Evolutionary conservation across 1,140 invertebrate species (phyloP).

Genomic region (Lordiphosa stackelbergi): DNA sequence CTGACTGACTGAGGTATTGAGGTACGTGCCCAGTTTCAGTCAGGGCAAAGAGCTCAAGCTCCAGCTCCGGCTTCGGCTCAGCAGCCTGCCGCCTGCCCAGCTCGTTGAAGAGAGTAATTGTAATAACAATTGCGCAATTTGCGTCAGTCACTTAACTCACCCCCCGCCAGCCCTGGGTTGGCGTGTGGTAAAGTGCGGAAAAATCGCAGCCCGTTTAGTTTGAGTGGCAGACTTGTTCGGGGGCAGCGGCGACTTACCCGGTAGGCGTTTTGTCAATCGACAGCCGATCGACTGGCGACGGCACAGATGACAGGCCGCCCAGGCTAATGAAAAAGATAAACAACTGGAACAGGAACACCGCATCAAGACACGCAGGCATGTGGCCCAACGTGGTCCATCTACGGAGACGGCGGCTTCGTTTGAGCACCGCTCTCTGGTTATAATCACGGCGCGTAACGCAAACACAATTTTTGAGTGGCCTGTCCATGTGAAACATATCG

Average conservation of each 20-base stretch:
- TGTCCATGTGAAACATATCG: slow-evolving; percentile 60
- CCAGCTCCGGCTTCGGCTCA: not conserved
- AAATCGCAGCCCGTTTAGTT: slow-evolving; percentile 57
- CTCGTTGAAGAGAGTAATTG: slow-evolving; percentile 67
- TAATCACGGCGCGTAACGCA: slow-evolving; percentile 71
- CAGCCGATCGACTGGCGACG: slow-evolving; percentile 66
- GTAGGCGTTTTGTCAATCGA: slow-evolving; percentile 69
- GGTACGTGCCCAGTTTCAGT: slow-evolving; percentile 2
- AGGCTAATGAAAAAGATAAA: slow-evolving; percentile 74
- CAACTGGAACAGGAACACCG: slow-evolving; percentile 56
- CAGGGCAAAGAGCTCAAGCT: not conserved
- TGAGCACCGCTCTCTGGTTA: slow-evolving; percentile 54
- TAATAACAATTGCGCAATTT: slow-evolving; percentile 74
- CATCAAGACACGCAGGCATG: slow-evolving; percentile 21
- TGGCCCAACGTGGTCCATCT: slow-evolving; percentile 1
- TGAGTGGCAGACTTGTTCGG: slow-evolving; percentile 3
- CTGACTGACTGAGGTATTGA: slow-evolving; percentile 4
- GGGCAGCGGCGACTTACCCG: slow-evolving; percentile 28
- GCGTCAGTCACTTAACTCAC: slow-evolving; percentile 65
- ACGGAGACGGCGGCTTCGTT: slow-evolving; percentile 54
- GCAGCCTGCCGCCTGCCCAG: slow-evolving; percentile 14
- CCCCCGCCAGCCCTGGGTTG: slow-evolving; percentile 12
- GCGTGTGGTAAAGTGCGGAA: slow-evolving; percentile 58
- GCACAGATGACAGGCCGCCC: slow-evolving; percentile 70
- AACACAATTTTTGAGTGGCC: slow-evolving; percentile 71